Evolutionary conservation across 2,797 vertebrate species (phyloP).

Genomic region (Buceros bicornis): DNA sequence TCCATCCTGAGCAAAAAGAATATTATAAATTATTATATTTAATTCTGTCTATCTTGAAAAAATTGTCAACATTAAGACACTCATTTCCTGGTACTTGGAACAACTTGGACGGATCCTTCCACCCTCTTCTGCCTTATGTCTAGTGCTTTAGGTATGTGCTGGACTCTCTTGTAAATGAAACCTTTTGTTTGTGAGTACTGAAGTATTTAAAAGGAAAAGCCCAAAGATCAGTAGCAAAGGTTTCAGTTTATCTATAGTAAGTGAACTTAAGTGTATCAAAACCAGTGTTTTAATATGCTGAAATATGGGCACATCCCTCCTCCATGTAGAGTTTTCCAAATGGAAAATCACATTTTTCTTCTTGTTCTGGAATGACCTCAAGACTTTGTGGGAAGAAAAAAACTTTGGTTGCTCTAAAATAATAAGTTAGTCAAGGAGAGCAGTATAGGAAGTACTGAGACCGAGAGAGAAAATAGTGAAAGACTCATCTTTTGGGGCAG

Average conservation of each 20-base stretch:
- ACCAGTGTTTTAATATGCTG: not conserved
- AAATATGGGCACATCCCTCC: not conserved
- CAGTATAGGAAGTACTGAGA: not conserved
- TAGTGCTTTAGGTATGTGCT: not conserved
- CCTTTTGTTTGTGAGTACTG: not conserved
- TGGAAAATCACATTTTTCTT: not conserved
- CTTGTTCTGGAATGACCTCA: not conserved
- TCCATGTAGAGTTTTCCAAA: not conserved
- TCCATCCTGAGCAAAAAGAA: not conserved
- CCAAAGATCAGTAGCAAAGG: not conserved
- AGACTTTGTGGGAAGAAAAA: not conserved
- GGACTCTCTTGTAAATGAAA: not conserved
- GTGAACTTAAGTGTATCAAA: not conserved
- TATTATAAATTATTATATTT: not conserved
- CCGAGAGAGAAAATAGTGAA: not conserved
- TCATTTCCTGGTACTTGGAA: not conserved
- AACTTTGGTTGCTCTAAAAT: not conserved
- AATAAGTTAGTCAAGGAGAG: not conserved
- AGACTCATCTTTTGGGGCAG: accelerated
- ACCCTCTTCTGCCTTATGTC: not conserved
- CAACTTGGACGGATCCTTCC: not conserved
- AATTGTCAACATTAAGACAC: not conserved
- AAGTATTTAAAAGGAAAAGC: not conserved
- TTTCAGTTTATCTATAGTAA: not conserved
- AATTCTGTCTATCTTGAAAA: not conserved